Conservation (phyloP, 1,140 invertebrate species). For the Sipha flava region DNA sequence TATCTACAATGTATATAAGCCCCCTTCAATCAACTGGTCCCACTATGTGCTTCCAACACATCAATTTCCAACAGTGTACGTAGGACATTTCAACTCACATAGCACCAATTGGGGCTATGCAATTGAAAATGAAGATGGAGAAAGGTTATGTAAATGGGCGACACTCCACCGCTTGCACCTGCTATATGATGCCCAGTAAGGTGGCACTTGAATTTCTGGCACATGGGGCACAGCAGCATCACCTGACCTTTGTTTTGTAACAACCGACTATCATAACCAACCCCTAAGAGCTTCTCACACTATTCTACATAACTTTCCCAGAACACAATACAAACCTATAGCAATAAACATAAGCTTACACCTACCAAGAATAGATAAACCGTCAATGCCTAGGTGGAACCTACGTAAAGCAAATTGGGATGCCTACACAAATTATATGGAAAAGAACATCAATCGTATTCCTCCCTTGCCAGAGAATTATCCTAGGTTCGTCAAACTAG, state of each 20-base stretch:
- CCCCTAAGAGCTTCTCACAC: background rate
- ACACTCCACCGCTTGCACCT: background rate
- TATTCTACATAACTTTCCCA: background rate
- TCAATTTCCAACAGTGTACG: background rate
- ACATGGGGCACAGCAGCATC: background rate
- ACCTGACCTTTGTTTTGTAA: background rate
- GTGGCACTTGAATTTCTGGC: background rate
- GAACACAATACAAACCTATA: background rate
- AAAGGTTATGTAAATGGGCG: background rate
- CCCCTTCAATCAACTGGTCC: background rate
- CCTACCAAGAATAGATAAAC: background rate
- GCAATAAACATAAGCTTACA: background rate
- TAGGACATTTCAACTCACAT: background rate
- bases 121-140: background rate
- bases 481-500: background rate
- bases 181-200: background rate
- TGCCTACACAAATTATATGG: background rate
- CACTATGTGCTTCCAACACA: background rate
- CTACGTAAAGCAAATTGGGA: background rate
- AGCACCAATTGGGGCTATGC: background rate
- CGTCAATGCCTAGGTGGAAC: background rate
- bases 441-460: background rate
- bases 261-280: background rate
- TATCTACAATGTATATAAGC: background rate
- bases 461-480: background rate